Evolutionary conservation across 2,888 invertebrate genomes (phyloP).

Genomic region (Ormyrus nitidulus): DNA sequence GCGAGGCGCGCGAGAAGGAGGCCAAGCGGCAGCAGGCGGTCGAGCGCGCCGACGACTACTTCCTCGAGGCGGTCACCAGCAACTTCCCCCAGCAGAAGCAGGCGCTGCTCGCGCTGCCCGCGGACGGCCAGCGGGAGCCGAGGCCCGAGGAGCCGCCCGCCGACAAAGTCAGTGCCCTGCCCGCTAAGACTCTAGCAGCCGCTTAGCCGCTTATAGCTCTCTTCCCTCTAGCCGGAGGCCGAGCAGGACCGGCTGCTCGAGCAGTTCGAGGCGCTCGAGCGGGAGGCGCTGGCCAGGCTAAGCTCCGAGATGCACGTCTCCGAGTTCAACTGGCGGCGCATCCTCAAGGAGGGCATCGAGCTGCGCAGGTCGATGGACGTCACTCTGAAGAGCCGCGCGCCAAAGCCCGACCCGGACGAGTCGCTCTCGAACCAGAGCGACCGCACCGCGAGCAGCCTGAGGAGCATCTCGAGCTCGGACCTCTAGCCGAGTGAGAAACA

Average conservation of each 20-base stretch:
- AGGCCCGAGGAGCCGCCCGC: no score
- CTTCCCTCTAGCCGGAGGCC: no score
- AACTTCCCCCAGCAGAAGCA: conserved; percentile 78
- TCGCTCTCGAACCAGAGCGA: background rate
- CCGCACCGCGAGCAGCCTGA: background rate
- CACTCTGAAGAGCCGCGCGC: conserved; percentile 48
- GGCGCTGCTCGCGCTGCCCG: background rate
- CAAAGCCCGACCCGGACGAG: background rate
- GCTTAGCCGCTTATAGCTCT: no score
- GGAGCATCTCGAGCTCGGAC: background rate
- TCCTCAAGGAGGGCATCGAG: conserved; percentile 77
- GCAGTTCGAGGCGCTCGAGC: conserved; percentile 63
- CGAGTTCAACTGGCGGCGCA: conserved; percentile 78
- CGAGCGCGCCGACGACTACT: conserved; percentile 80
- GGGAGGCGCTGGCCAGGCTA: conserved; percentile 74
- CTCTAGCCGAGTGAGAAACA: conserved; percentile 10
- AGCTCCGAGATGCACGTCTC: conserved; percentile 76
- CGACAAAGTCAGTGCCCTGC: no score
- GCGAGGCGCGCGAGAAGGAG: conserved; percentile 79
- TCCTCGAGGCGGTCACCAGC: conserved; percentile 81
- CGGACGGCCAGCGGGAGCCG: no score
- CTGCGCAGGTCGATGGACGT: conserved; percentile 76
- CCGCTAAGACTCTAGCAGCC: no score
- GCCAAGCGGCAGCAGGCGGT: conserved; percentile 78
- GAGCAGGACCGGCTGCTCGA: conserved; percentile 52